Evolutionary conservation across 2,888 invertebrate genomes (phyloP).

Genomic region (Ectemnius cavifrons): DNA sequence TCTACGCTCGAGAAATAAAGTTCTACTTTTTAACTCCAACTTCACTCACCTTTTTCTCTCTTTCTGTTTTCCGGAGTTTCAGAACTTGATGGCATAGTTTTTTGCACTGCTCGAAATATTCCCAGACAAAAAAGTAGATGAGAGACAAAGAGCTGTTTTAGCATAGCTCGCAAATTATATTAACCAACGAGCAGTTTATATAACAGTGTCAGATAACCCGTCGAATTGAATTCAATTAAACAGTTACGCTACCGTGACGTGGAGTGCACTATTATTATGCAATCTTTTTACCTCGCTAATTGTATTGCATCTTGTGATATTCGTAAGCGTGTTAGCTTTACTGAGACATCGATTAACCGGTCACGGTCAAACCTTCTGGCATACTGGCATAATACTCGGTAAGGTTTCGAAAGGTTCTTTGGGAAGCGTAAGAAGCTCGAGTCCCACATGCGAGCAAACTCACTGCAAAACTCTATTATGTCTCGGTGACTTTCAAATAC

Average conservation of each 20-base stretch:
- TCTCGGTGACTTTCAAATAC: too few species aligned
- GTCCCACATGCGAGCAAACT: too few species aligned
- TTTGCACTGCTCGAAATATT: too few species aligned
- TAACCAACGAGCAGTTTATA: neutral
- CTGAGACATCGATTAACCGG: conserved; percentile 39
- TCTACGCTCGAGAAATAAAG: too few species aligned
- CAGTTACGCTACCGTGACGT: conserved; percentile 26
- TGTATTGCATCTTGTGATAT: conserved; percentile 33
- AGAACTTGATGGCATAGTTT: too few species aligned
- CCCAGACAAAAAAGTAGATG: too few species aligned
- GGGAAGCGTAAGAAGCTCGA: neutral
- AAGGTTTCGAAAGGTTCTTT: conserved; percentile 27
- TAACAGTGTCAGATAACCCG: conserved; percentile 18
- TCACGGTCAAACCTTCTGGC: conserved; percentile 41
- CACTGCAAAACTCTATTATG: neutral
- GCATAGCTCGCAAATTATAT: conserved; percentile 22
- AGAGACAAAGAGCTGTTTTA: conserved; percentile 1
- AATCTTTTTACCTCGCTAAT: conserved; percentile 44
- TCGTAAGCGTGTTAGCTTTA: conserved; percentile 18
- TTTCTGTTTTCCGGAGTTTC: too few species aligned
- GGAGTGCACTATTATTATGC: conserved; percentile 23
- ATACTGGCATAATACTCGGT: conserved; percentile 6
- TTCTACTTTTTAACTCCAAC: too few species aligned
- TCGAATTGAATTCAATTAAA: conserved; percentile 43
- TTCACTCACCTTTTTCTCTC: too few species aligned